phyloP scores from a whole-genome alignment of 2,113 vertebrate genomes.

The Oncorhynchus masou region DNA sequence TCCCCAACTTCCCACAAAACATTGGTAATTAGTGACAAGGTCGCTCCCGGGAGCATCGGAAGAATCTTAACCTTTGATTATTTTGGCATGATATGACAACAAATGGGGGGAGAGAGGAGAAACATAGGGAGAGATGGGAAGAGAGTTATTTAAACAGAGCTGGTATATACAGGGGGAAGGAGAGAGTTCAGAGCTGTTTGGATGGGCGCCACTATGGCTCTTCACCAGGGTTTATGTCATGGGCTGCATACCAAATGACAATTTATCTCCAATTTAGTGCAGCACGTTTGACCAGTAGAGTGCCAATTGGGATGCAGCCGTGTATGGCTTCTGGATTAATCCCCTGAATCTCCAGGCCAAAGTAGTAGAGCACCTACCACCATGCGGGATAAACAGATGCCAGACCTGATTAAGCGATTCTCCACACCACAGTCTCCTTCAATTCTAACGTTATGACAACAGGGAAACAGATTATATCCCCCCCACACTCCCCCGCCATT shows the following conservation, averaged over 20 bases:
- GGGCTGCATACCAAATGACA: not conserved
- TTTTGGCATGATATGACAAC: slow-evolving; percentile 58
- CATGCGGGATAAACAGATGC: slow-evolving; percentile 42
- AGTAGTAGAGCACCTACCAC: slow-evolving; percentile 34
- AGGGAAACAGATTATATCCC: slow-evolving; percentile 25
- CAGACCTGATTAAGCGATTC: slow-evolving; percentile 42
- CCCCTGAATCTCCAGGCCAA: slow-evolving; percentile 36
- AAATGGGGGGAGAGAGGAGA: slow-evolving; percentile 18
- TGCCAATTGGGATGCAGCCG: not conserved
- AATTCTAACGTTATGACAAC: slow-evolving; percentile 36
- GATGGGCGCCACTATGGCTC: slow-evolving; percentile 4
- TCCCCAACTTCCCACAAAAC: slow-evolving; percentile 64
- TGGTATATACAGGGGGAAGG: slow-evolving; percentile 27
- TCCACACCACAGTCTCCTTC: slow-evolving; percentile 22
- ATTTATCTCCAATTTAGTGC: too few species aligned
- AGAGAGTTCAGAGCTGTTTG: slow-evolving; percentile 24
- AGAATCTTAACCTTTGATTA: slow-evolving; percentile 70
- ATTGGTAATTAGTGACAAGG: slow-evolving; percentile 69
- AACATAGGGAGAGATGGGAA: not conserved
- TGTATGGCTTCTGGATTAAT: slow-evolving; percentile 43
- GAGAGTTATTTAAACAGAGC: slow-evolving; percentile 19
- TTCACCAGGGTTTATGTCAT: slow-evolving; percentile 30
- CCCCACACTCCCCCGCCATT: not conserved
- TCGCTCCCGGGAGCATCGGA: slow-evolving; percentile 53
- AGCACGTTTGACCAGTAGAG: too few species aligned